phyloP scores from a whole-genome alignment of 2,888 invertebrate species.

The Chalcis sispes region DNA sequence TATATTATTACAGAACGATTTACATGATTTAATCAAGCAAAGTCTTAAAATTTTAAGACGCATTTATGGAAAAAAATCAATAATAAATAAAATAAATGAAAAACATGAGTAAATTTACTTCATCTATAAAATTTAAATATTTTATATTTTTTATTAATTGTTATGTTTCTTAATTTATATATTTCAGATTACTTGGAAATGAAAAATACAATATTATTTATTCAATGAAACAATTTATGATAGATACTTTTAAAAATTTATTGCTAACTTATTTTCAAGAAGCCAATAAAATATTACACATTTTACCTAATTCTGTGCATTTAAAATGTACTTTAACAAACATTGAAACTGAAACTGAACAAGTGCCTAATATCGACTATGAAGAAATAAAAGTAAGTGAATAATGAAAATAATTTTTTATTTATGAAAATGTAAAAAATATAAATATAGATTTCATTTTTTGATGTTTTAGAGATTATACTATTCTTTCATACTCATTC shows the following conservation, averaged over 20 bases:
- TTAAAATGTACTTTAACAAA: conserved; percentile 52
- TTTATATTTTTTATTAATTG: conserved; percentile 18
- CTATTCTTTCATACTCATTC: conserved; percentile 69
- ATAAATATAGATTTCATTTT: conserved; percentile 31
- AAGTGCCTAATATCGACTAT: conserved; percentile 59
- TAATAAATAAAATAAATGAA: conserved; percentile 57
- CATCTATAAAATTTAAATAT: conserved; percentile 11
- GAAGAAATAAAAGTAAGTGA: conserved; percentile 37
- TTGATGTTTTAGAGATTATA: conserved; percentile 66
- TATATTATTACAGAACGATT: conserved; percentile 66
- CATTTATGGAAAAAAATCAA: conserved; percentile 62
- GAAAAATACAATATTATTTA: conserved; percentile 65
- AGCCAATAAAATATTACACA: conserved; percentile 61
- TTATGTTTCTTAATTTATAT: conserved; percentile 24
- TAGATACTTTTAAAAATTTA: conserved; percentile 64
- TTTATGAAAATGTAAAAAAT: conserved; percentile 18
- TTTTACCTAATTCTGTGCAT: conserved; percentile 60
- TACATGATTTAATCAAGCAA: conserved; percentile 65
- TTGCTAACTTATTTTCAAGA: conserved; percentile 63
- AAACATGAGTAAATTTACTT: conserved; percentile 67
- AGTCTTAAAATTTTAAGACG: conserved; percentile 67
- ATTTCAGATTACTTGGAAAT: conserved; percentile 64
- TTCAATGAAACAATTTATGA: conserved; percentile 64
- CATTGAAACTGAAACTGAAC: conserved; percentile 60
- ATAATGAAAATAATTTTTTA: conserved; percentile 5